phyloP scores from a whole-genome alignment of 1,140 invertebrate species.

The Danaus melanippus region DNA sequence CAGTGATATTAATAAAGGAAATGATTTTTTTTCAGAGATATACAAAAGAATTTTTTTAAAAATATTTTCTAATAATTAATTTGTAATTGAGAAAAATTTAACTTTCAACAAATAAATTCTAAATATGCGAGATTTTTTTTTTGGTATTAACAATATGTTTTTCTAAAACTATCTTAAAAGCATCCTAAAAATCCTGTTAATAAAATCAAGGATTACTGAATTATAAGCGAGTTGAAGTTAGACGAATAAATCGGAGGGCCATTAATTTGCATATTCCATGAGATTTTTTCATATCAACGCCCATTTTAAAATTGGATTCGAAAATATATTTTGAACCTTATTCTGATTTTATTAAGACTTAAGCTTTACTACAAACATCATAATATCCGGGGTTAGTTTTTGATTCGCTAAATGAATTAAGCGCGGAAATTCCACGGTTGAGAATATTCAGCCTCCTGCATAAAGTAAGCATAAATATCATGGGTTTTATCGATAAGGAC shows the following conservation, averaged over 20 bases:
- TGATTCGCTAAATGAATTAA: slow-evolving; percentile 47
- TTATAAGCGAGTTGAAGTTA: too few species aligned
- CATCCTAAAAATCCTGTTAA: neutral
- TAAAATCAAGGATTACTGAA: too few species aligned
- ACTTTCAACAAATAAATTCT: too few species aligned
- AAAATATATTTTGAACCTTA: slow-evolving; percentile 2
- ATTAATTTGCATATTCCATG: slow-evolving; percentile 22
- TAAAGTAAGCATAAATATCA: slow-evolving; percentile 58
- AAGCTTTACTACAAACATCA: neutral
- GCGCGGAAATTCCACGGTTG: slow-evolving; percentile 30
- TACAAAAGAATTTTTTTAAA: too few species aligned
- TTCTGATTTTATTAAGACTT: neutral
- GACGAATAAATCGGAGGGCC: slow-evolving; percentile 9
- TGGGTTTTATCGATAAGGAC: slow-evolving; percentile 33
- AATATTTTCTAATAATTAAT: too few species aligned
- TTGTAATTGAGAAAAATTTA: too few species aligned
- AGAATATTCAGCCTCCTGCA: slow-evolving; percentile 41
- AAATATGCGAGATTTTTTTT: too few species aligned
- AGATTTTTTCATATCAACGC: slow-evolving; percentile 24
- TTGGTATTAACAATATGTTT: neutral
- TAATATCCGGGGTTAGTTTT: slow-evolving; percentile 25
- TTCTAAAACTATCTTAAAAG: slow-evolving; percentile 4
- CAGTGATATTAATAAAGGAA: too few species aligned
- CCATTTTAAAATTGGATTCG: slow-evolving; percentile 15
- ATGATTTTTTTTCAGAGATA: too few species aligned